Base-by-base conservation (phyloP, 2,888 invertebrate species). In the Chrysolina haemoptera region DNA sequence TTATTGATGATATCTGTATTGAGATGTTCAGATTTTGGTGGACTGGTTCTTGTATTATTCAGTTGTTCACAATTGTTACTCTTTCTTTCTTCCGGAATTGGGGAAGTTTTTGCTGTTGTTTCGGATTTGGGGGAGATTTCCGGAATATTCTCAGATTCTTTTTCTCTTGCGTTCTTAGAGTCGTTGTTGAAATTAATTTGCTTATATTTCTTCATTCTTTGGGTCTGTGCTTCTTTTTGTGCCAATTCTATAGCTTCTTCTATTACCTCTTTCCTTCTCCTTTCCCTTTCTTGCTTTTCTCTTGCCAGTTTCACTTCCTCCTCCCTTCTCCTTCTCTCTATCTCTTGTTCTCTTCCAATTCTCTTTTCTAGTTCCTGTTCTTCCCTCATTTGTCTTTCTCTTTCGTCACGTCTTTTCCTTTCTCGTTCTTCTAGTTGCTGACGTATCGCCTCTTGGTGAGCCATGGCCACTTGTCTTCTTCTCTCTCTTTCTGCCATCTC, bases 381-480 rank as follows among this genome's bases (percentile, higher is more conserved):
- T 86, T 97, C 96, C 82, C 90, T 90, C 77, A 93, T 87, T 78
- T 92, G 91, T 68, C 90, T 90, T 84, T 95, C 95, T 78, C 92
- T 91, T 86, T 97, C 97, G 86, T 94, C 93, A 82, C 92, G 92
- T 14, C 94, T 91, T 68, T 91, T 89, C 82, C 92, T 90, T 83
- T 96, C 95, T 62, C 94, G 91, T 84, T 97, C 97, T 85, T 95
- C 94, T 68, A 97, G 89, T 86, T 97, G 96, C 84, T 93, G 92
- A 80, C 94, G 91, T 81, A 97, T 95, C 14, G 95, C 96, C 75
- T 94, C 93, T 87, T 98, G 98, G 80, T 96, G 92, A 85, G 96
- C 96, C 76, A 96, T 87, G 0, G 96, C 96, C 87, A 94, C 94
- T 77, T 95, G 93, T 35, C 96, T 91, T 87, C 93, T 94, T 74